These are phyloP conservation scores for Tamandua tetradactyla DNA, from an alignment of 2,797 vertebrate species.

Conservation along the genomic window DNA sequence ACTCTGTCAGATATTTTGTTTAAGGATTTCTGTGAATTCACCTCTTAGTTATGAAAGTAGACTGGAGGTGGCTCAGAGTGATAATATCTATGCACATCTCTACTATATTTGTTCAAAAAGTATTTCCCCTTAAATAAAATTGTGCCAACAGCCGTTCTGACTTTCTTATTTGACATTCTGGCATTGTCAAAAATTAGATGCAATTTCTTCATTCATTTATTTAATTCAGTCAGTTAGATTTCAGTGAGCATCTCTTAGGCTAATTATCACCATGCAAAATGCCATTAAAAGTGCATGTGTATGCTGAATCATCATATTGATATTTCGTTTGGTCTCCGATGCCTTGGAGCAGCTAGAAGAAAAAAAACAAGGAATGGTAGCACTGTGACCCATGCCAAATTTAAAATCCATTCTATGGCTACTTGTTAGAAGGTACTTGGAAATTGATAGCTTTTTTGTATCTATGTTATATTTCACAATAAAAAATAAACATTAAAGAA, in stretches of 20 bases:
- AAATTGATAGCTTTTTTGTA: no score
- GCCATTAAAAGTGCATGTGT: neutral
- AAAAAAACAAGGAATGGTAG: no score
- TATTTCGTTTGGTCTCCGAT: no score
- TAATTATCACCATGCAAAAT: neutral
- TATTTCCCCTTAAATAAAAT: conserved; percentile 21
- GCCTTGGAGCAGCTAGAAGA: no score
- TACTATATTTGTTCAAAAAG: neutral
- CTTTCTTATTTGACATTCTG: neutral
- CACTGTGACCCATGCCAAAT: no score
- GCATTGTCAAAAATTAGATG: neutral
- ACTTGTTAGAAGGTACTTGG: no score
- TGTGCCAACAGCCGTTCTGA: neutral
- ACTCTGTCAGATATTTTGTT: conserved; percentile 14
- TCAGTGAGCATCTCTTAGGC: neutral
- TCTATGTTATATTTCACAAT: no score
- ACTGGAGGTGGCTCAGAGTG: neutral
- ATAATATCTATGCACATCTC: neutral
- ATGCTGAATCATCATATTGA: no score
- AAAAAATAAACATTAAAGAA: no score
- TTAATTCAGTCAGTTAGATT: neutral
- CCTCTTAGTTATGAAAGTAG: conserved; percentile 49
- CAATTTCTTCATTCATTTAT: neutral
- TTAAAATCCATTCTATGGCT: no score
- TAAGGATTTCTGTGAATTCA: conserved; percentile 39